phyloP scores from a whole-genome alignment of 1,140 invertebrate species.

The Drosophila setifemur region DNA sequence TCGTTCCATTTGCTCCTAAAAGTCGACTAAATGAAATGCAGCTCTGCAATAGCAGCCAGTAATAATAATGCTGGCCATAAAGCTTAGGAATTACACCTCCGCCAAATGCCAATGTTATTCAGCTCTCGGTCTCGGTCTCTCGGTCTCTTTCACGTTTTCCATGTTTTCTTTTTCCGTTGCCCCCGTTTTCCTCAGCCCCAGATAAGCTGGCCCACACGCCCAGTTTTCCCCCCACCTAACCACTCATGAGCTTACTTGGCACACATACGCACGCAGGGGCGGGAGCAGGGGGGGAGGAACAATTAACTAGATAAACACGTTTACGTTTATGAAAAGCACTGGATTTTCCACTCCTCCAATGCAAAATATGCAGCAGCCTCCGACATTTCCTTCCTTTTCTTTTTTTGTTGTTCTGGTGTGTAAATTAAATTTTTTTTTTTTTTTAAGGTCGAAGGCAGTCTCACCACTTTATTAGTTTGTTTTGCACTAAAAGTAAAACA shows the following conservation, averaged over 20 bases:
- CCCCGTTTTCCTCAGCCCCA: not conserved
- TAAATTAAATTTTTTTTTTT: slow-evolving; percentile 76
- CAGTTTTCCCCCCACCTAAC: not conserved
- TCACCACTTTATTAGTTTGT: too few relatives aligned
- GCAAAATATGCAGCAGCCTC: too few relatives aligned
- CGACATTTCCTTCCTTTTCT: not conserved
- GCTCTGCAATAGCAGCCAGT: not conserved
- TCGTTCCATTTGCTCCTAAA: not conserved
- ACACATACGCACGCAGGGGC: not conserved
- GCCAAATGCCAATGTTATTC: slow-evolving; percentile 46
- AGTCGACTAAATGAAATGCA: slow-evolving; percentile 19
- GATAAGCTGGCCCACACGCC: not conserved
- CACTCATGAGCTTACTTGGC: slow-evolving; percentile 47
- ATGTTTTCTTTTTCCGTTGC: not conserved
- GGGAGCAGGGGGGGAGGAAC: not conserved
- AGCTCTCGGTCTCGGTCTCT: not conserved
- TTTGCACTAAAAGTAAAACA: too few relatives aligned
- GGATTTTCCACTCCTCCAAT: slow-evolving; percentile 7
- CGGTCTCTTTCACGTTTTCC: too few relatives aligned
- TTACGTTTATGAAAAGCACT: slow-evolving; percentile 51
- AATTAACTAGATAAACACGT: slow-evolving; percentile 54
- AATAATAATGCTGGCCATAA: slow-evolving; percentile 39
- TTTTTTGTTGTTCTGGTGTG: slow-evolving; percentile 17
- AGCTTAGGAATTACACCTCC: slow-evolving; percentile 36
- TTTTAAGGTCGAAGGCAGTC: too few relatives aligned